Evolutionary conservation across 2,797 vertebrate species (phyloP), one percentile per base, ranked within the genome.

Genomic region (Lemur catta): DNA sequence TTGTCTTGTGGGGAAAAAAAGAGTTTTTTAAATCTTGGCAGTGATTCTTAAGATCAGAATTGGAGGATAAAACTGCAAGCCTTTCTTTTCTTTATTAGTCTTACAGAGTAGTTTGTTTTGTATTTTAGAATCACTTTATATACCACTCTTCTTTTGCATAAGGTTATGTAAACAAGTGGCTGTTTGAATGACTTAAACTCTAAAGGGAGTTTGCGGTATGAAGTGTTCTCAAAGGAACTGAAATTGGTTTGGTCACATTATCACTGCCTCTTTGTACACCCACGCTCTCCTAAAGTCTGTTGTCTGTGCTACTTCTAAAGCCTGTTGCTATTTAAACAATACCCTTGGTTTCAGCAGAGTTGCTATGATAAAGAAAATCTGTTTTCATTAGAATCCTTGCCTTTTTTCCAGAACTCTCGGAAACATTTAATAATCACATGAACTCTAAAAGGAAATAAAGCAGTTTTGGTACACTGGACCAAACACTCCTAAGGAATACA

Each of bases 341-440:
- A 26, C 18, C 17, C 28, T 48, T 65, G 33, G 50, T 57, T 82
- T 81, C 38, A 33, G 72, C 41, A 50, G 57, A 78, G n/a, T 84
- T 72, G 61, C 67, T 82, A 7, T 72, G 71, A 67, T 30, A 33
- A 55, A 90, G 38, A 72, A 76, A 74, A 87, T 48, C 22, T 55
- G 38, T 93, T 95, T 94, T 81, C n/a, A 38, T 85, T 76, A 46
- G n/a, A 86, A 61, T 59, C 26, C 76, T 61, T 88, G 57, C 26
- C 75, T 10, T 46, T 43, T 52, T 10, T 5, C 3, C 59, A 41
- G 41, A 78, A 93, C 33, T n/a, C 50, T 61, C 92, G 46, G 75
- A 89, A 92, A 76, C 35, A 43, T 24, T 61, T 35, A 79, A 59
- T 28, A 63, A n/a, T 94, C 61, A 28, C 61, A 55, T 59, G 6